A percentile compares a stretch with the other conserved stretches of the same genome.
Conservation (phyloP, 2,888 invertebrate genomes). For the Listrodromus nycthemerus region DNA sequence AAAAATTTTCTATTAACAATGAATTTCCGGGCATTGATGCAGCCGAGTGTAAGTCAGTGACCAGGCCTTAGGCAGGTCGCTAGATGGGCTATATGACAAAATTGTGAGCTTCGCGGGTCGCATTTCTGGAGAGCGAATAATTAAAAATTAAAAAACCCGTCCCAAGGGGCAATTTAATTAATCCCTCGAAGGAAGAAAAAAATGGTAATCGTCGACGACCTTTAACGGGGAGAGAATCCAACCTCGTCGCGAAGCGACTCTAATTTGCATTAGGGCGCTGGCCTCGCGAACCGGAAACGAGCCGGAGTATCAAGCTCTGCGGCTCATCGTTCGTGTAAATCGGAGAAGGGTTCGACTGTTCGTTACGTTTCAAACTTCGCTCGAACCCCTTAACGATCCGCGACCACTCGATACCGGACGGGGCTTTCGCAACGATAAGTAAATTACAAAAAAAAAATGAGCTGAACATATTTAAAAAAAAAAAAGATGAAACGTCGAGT, state of each 20-base stretch:
- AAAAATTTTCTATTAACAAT: too few relatives aligned
- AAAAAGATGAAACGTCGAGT: slow-evolving; percentile 28
- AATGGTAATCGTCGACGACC: slow-evolving; percentile 59
- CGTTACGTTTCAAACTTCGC: slow-evolving; percentile 54
- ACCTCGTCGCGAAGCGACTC: slow-evolving; percentile 35
- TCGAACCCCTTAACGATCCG: slow-evolving; percentile 53
- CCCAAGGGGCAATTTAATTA: slow-evolving; percentile 62
- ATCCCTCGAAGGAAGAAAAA: slow-evolving; percentile 60
- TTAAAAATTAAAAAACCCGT: slow-evolving; percentile 55
- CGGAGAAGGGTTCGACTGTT: slow-evolving; percentile 34
- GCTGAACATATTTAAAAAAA: slow-evolving; percentile 15
- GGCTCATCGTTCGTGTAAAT: background rate
- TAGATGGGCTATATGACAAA: too few relatives aligned
- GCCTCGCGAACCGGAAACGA: slow-evolving; percentile 52
- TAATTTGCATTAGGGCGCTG: slow-evolving; percentile 63
- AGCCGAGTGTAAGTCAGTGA: too few relatives aligned
- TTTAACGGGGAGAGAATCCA: background rate
- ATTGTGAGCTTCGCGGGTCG: background rate
- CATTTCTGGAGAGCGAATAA: slow-evolving; percentile 30
- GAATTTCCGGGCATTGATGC: too few relatives aligned
- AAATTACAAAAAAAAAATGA: slow-evolving; percentile 27
- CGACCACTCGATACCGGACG: slow-evolving; percentile 38
- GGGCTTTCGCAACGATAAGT: slow-evolving; percentile 12
- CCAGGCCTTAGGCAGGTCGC: too few relatives aligned
- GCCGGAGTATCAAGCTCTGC: slow-evolving; percentile 48